phyloP scores from a whole-genome alignment of 2,888 invertebrate species.

The Crepidodera aurea region DNA sequence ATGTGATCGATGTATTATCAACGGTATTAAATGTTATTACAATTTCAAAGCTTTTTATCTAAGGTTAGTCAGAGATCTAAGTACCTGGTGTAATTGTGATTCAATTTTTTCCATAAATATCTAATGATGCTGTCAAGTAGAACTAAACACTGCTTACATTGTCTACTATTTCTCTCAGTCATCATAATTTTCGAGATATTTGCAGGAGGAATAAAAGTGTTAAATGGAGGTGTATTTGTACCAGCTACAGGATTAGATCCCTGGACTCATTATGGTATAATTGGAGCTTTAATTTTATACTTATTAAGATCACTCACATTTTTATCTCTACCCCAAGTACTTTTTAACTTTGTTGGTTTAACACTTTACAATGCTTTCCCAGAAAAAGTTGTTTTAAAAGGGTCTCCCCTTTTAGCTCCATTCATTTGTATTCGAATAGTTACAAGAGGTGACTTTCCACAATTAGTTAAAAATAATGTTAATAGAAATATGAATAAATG shows the following conservation, averaged over 20 bases:
- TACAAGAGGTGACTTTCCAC: constrained; percentile 92
- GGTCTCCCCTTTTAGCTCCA: constrained; percentile 90
- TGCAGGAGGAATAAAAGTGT: constrained; percentile 62
- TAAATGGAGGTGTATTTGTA: constrained; percentile 62
- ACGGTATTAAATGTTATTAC: not conserved
- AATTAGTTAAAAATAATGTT: constrained; percentile 88
- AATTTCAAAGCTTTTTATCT: not conserved
- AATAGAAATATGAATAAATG: constrained; percentile 87
- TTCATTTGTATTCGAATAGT: constrained; percentile 95
- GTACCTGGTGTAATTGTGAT: constrained; percentile 5
- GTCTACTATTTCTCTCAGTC: constrained; percentile 75
- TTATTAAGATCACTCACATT: constrained; percentile 81
- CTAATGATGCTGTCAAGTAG: constrained; percentile 65
- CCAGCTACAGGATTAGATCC: constrained; percentile 72
- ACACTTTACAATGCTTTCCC: constrained; percentile 94
- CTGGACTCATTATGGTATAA: constrained; percentile 81
- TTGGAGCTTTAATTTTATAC: constrained; percentile 79
- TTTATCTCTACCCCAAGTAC: constrained; percentile 86
- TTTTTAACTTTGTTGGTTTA: constrained; percentile 88
- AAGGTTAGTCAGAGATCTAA: not conserved
- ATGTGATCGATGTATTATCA: not conserved
- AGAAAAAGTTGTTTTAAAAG: constrained; percentile 84
- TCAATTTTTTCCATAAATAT: not conserved
- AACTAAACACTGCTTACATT: constrained; percentile 83
- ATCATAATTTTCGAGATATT: constrained; percentile 76